Conservation (phyloP, 2,888 invertebrate species). For the Luffia ferchaultella region DNA sequence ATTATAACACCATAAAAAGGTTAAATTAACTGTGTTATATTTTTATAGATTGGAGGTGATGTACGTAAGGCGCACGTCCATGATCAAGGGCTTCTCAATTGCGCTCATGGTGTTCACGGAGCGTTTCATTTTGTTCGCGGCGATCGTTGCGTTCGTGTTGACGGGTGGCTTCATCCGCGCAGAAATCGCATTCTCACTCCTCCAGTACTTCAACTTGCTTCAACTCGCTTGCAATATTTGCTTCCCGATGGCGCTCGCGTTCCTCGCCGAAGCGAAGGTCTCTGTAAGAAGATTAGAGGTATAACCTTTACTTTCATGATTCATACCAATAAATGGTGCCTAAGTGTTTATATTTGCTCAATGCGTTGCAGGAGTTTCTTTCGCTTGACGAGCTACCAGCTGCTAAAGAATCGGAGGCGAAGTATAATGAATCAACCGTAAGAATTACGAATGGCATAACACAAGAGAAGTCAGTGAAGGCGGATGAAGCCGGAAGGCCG, state of each 20-base stretch:
- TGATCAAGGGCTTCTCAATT: constrained; percentile 71
- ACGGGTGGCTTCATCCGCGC: constrained; percentile 68
- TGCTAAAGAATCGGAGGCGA: constrained; percentile 24
- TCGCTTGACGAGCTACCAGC: constrained; percentile 42
- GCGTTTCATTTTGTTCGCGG: constrained; percentile 82
- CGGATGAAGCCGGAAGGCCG: constrained; percentile 21
- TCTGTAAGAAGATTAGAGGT: constrained; percentile 71
- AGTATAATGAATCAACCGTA: constrained; percentile 18
- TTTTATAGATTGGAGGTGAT: constrained; percentile 72
- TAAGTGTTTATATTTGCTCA: background rate
- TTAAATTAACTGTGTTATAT: too few species aligned
- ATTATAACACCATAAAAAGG: too few species aligned
- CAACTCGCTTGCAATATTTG: constrained; percentile 73
- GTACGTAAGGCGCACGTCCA: constrained; percentile 70
- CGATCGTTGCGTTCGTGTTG: constrained; percentile 78
- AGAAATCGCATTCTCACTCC: constrained; percentile 77
- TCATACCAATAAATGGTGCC: too few species aligned
- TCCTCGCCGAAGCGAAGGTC: constrained; percentile 70
- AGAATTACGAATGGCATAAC: constrained; percentile 28
- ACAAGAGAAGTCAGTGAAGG: constrained; percentile 24
- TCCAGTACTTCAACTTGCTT: constrained; percentile 79
- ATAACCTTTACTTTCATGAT: background rate
- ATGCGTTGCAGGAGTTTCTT: constrained; percentile 41
- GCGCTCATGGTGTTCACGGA: constrained; percentile 82
- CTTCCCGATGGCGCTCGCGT: constrained; percentile 68